Percentiles rank a stretch among this genome's conserved stretches.
phyloP scores from a whole-genome alignment of 2,888 invertebrate genomes.

The Cabera pusaria region DNA sequence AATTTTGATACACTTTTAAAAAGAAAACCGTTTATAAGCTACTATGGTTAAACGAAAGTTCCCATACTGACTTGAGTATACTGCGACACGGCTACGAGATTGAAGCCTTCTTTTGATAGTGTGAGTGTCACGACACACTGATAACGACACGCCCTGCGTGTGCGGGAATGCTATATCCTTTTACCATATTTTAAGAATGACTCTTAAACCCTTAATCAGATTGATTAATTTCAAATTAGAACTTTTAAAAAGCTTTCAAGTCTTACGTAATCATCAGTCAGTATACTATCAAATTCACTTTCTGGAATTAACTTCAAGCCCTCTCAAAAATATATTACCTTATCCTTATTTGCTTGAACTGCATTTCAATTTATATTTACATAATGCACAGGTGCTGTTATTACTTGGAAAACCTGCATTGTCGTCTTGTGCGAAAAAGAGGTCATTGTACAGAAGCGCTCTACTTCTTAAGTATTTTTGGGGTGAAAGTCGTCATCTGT shows the following conservation, averaged over 20 bases:
- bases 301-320: background rate
- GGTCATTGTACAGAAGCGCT: no score
- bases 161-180: constrained; percentile 45
- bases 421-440: background rate
- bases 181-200: constrained; percentile 46
- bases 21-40: no score
- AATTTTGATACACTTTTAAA: no score
- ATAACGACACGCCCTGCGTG: constrained; percentile 42
- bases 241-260: constrained; percentile 7
- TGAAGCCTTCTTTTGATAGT: constrained; percentile 46
- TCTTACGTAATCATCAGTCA: no score
- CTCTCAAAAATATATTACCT: constrained; percentile 7
- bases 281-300: no score
- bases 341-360: constrained; percentile 15
- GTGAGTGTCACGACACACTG: constrained; percentile 44
- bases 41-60: no score
- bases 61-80: constrained; percentile 9
- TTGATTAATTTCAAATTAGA: constrained; percentile 13
- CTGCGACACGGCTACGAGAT: constrained; percentile 15
- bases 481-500: no score
- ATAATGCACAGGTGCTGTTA: constrained; percentile 4
- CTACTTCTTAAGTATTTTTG: constrained; percentile 1
- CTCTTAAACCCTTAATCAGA: constrained; percentile 15
- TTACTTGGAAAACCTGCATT: constrained; percentile 2
- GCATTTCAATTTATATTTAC: background rate